Conservation (phyloP, 2,113 vertebrate genomes). For the Desmodus rotundus region DNA sequence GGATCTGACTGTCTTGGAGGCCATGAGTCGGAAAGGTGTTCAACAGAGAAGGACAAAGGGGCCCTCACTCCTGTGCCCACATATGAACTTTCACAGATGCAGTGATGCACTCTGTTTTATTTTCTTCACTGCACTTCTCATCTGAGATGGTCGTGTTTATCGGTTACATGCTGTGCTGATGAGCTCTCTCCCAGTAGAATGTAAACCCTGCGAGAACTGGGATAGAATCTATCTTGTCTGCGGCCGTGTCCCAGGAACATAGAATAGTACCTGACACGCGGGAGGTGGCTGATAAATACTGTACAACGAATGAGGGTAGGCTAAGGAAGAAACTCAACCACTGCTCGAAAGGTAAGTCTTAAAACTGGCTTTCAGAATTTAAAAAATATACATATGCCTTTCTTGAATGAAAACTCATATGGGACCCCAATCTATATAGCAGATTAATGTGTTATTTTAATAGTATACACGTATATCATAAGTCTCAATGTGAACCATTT, state of each 20-base stretch:
- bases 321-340: background rate
- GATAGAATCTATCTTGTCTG: background rate
- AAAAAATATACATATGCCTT: background rate
- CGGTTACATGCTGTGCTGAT: background rate
- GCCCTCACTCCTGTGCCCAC: accelerated
- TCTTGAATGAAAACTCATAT: background rate
- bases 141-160: background rate
- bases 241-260: background rate
- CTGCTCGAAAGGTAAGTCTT: background rate
- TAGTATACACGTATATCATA: background rate
- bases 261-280: background rate
- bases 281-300: background rate
- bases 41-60: background rate
- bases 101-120: too few species aligned
- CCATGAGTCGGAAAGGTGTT: background rate
- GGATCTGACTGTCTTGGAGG: background rate
- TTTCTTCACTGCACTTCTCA: background rate
- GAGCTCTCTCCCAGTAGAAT: background rate
- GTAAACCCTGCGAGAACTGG: background rate
- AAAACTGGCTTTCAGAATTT: background rate
- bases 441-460: conserved; percentile 37
- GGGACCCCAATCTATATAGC: background rate
- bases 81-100: background rate
- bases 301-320: background rate
- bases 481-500: background rate